These are phyloP conservation scores for Eumeta japonica DNA, from an alignment of 1,140 invertebrate genomes.

Conservation along the genomic window DNA sequence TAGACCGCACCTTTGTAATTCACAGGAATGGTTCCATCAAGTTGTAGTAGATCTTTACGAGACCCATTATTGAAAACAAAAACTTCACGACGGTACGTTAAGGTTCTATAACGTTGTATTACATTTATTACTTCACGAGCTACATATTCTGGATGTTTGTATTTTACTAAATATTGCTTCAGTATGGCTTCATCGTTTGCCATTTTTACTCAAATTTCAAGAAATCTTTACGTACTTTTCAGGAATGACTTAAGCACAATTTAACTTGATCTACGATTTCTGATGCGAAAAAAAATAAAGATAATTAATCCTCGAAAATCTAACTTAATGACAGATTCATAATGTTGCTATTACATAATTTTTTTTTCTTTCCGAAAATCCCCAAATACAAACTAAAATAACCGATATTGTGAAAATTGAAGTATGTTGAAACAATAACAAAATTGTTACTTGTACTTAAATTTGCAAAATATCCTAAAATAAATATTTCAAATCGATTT, in stretches of 20 bases:
- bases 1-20: constrained; percentile 86
- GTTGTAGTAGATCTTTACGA: constrained; percentile 76
- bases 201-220: constrained; percentile 19
- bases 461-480: too few species aligned
- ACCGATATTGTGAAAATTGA: too few species aligned
- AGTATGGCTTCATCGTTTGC: constrained; percentile 55
- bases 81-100: constrained; percentile 57
- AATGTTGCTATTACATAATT: too few species aligned
- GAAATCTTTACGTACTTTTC: too few species aligned
- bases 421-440: too few species aligned
- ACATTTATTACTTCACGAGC: constrained; percentile 72
- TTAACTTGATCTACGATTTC: too few species aligned
- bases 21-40: constrained; percentile 92
- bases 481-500: too few species aligned
- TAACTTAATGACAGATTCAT: background rate
- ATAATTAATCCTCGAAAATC: background rate
- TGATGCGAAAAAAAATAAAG: too few species aligned
- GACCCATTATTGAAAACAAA: constrained; percentile 90
- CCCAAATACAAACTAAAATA: too few species aligned
- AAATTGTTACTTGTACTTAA: too few species aligned
- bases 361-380: too few species aligned
- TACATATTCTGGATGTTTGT: constrained; percentile 75
- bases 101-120: constrained; percentile 70
- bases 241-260: too few species aligned
- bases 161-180: constrained; percentile 61